Evolutionary conservation across 2,113 vertebrate species (phyloP), one percentile per base, ranked within the genome.

Genomic region (Hiodon alosoides): DNA sequence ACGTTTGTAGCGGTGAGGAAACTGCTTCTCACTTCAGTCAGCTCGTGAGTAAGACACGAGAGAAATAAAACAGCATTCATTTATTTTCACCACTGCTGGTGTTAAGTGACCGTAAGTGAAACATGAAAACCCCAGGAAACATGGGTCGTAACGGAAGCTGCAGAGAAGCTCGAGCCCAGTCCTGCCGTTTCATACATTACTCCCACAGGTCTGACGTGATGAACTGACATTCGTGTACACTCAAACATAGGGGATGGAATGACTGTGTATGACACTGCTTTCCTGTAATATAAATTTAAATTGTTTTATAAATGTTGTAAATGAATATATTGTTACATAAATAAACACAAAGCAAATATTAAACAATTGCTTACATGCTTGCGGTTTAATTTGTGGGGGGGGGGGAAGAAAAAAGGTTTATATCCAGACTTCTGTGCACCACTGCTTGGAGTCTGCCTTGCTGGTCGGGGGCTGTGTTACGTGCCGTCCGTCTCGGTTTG

Each of bases 251-350:
- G 57, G 74, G 79, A 76, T 79, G 74, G 69, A 70, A 79, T 75
- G 58, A 52, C 79, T 78, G 70, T 47, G 60, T 80, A 78, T 58
- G 17, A 64, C 71, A 74, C 31, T 46, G 46, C 54, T 78, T 87
- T 83, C 80, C 76, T 81, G 82, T 85, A 86, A 88, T 88, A 84
- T 85, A 84, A 83, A 85, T n/a, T 0, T 5, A 80, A 11, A 76
- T 86, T 13, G 83, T 88, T 88, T 91, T 89, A 84, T 88, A 88
- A 81, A 87, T 88, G 87, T 86, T 90, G 82, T 89, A 87, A 87
- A 90, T 86, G 78, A 86, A 83, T 87, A 87, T 89, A 89, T 84
- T 61, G 70, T 85, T 82, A 87, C 78, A 85, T 87, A 88, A 87
- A 88, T 87, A 14, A 85, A 86, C 89, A 89, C 88, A 91, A 90